phyloP scores from a whole-genome alignment of 2,113 vertebrate genomes.

The Zapornia atra region DNA sequence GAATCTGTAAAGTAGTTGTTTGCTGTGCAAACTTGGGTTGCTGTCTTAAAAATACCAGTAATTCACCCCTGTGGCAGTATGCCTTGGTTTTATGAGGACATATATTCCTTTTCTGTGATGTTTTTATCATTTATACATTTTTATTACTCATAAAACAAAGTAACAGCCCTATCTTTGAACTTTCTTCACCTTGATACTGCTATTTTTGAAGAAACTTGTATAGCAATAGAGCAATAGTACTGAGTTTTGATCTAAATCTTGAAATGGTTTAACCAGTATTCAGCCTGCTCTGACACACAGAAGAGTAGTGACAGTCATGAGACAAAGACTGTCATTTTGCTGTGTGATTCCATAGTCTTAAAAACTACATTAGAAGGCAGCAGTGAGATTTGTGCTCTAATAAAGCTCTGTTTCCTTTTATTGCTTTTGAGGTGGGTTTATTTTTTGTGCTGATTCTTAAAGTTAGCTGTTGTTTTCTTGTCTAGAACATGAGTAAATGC shows the following conservation, averaged over 20 bases:
- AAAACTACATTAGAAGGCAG: background rate
- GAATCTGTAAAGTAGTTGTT: background rate
- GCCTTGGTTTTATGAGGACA: background rate
- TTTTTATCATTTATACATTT: background rate
- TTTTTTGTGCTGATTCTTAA: background rate
- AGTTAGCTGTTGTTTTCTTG: background rate
- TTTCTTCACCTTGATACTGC: background rate
- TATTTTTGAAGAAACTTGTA: background rate
- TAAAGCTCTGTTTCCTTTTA: background rate
- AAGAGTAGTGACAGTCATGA: background rate
- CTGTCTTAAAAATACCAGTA: background rate
- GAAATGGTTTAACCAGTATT: background rate
- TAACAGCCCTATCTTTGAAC: background rate
- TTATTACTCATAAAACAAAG: slow-evolving; percentile 31
- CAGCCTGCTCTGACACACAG: background rate
- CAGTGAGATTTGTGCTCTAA: background rate
- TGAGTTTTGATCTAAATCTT: background rate
- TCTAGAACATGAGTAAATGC: background rate
- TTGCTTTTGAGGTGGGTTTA: background rate
- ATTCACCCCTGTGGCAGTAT: background rate
- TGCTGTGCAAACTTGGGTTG: background rate
- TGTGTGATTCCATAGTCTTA: background rate
- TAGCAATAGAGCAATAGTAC: background rate
- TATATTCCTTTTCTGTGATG: background rate
- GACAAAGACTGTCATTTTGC: background rate